Conservation (phyloP, 2,888 invertebrate genomes). For the Tupiocoris notatus region DNA sequence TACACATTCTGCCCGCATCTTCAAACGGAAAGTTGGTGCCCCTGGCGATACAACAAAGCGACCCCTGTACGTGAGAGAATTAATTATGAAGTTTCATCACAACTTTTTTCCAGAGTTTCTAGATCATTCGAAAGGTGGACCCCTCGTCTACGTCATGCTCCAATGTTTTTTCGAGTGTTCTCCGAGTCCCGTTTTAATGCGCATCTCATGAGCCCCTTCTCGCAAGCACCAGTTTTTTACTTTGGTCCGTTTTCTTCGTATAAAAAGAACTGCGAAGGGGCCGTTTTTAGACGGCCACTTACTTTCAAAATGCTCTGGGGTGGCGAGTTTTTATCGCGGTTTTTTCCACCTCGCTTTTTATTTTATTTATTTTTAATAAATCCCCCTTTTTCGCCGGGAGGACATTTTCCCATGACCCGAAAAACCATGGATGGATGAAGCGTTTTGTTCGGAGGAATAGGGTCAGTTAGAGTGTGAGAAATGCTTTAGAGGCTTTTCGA, state of each 20-base stretch:
- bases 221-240: neutral
- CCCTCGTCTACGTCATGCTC: slow-evolving; percentile 1
- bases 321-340: neutral
- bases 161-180: slow-evolving; percentile 4
- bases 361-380: slow-evolving; percentile 18
- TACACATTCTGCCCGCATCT: neutral
- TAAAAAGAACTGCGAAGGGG: slow-evolving; percentile 5
- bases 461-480: slow-evolving; percentile 14
- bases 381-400: too few relatives aligned
- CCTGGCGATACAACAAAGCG: neutral
- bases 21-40: neutral
- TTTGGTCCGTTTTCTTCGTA: neutral
- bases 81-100: slow-evolving; percentile 30
- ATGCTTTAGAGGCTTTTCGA: neutral
- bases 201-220: slow-evolving; percentile 2
- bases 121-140: slow-evolving; percentile 2
- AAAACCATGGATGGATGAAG: neutral
- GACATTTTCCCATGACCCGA: slow-evolving; percentile 19
- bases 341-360: neutral
- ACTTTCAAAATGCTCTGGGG: neutral
- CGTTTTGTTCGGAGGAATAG: neutral
- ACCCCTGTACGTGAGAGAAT: neutral
- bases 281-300: slow-evolving; percentile 32
- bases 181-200: slow-evolving; percentile 12
- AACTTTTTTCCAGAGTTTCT: slow-evolving; percentile 22